Evolutionary conservation across 2,888 invertebrate genomes (phyloP), one percentile per base, ranked within the genome.

Genomic region (Anodontia alba): DNA sequence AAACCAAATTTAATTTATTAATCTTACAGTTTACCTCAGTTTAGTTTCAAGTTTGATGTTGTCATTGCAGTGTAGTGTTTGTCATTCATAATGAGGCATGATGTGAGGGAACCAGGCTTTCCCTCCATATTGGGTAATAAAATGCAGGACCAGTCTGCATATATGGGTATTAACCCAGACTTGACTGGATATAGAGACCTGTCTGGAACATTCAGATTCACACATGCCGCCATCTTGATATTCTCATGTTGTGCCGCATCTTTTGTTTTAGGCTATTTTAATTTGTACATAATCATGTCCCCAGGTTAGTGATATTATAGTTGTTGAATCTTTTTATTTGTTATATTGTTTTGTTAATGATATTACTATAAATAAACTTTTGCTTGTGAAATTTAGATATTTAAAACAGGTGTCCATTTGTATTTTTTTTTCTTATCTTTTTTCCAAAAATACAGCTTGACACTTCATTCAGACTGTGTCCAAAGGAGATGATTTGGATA

Each of bases 261-360:
- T 38, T 12, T 38, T 54, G 54, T 54, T 46, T 54, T 54, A 54
- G 54, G 26, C 54, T 54, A 26, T 54, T 54, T 54, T 54, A 54
- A 8, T n/a, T 10, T 54, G 54, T 54, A 54, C 26, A 54, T 54
- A 54, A 8, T 54, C 23, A 26, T 54, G 10, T 10, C 23, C 54
- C 54, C 54, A 26, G 54, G 54, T 54, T 54, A 54, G 54, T 54
- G 54, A 54, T 54, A 26, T 54, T 26, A 54, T 54, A 26, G 54
- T 54, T 54, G 54, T 54, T 54, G n/a, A 54, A 54, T 7, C 5
- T 54, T 46, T 20, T 46, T 46, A 20, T 7, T 46, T 46, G 46
- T 12, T 12, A 12, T 46, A 46, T 12, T 46, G n/a, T 46, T 20
- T 46, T 46, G 46, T 46, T 46, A 46, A 46, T 46, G 46, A 46